Percentiles rank a stretch among this genome's conserved stretches.
Conservation (phyloP, 2,888 invertebrate species). For the Dinocampus coccinellae region DNA sequence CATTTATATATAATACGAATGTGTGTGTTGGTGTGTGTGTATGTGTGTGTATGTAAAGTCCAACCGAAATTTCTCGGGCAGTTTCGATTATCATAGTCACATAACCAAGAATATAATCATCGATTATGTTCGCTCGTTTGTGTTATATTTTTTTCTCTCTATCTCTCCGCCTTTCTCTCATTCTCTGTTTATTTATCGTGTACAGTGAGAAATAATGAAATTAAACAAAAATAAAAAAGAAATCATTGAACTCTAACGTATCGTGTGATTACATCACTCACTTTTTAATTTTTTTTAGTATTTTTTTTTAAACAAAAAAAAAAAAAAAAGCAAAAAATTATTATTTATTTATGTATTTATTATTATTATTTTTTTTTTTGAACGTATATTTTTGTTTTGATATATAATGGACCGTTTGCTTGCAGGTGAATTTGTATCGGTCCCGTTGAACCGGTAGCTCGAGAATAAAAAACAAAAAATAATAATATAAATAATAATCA, state of each 20-base stretch:
- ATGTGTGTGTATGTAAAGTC: not conserved
- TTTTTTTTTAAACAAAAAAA: not conserved
- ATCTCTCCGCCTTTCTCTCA: too few species aligned
- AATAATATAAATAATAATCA: not conserved
- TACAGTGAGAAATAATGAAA: too few species aligned
- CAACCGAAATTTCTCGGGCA: slow-evolving; percentile 57
- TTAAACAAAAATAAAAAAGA: too few species aligned
- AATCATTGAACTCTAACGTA: too few species aligned
- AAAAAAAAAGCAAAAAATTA: not conserved
- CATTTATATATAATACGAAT: not conserved
- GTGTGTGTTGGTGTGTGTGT: too few species aligned
- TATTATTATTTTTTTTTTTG: not conserved
- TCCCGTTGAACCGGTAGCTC: slow-evolving; percentile 19
- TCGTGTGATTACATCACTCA: too few species aligned
- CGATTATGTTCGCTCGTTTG: slow-evolving; percentile 40
- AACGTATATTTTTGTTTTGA: slow-evolving; percentile 25
- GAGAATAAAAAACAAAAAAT: not conserved
- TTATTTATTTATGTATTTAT: not conserved
- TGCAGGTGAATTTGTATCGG: not conserved
- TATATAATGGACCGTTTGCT: slow-evolving; percentile 14
- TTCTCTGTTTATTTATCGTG: too few species aligned
- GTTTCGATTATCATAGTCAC: slow-evolving; percentile 64
- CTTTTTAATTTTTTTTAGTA: too few species aligned
- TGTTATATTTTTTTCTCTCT: too few species aligned
- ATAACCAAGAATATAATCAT: slow-evolving; percentile 51